phyloP scores from a whole-genome alignment of 2,797 vertebrate species.

The Coccyzus lansbergi region DNA sequence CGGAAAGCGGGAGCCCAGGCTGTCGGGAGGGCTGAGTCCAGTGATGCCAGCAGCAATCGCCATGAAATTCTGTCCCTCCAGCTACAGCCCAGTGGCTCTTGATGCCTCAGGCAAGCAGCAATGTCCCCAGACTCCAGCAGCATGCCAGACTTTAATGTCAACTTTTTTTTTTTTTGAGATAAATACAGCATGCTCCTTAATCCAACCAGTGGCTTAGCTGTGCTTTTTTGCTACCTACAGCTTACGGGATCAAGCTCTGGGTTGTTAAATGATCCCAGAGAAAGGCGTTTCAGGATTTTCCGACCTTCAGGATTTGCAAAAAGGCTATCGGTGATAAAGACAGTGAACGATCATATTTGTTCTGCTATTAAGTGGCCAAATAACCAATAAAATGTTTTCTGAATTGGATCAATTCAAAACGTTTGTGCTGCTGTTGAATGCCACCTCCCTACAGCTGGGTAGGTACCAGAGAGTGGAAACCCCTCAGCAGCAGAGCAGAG shows the following conservation, averaged over 20 bases:
- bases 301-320: not conserved
- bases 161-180: slow-evolving; percentile 24
- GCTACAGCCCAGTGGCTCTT: not conserved
- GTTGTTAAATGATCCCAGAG: slow-evolving; percentile 17
- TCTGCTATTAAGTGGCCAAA: slow-evolving; percentile 28
- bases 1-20: not conserved
- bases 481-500: not conserved
- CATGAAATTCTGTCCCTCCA: not conserved
- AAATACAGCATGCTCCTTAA: slow-evolving; percentile 26
- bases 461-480: not conserved
- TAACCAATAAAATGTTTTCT: slow-evolving; percentile 38
- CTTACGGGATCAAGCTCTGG: slow-evolving; percentile 39
- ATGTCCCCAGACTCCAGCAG: not conserved
- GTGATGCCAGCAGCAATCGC: fast-evolving
- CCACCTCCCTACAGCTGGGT: slow-evolving; percentile 10
- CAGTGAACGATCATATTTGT: slow-evolving; percentile 17
- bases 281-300: slow-evolving; percentile 21
- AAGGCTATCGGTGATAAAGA: not conserved
- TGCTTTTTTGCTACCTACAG: not conserved
- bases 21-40: fast-evolving
- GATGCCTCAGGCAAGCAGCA: not conserved
- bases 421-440: not conserved
- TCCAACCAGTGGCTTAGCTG: slow-evolving; percentile 23
- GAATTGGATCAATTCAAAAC: slow-evolving; percentile 43
- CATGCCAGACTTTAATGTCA: not conserved